phyloP scores from a whole-genome alignment of 1,140 invertebrate genomes.

The Chironomus tepperi region DNA sequence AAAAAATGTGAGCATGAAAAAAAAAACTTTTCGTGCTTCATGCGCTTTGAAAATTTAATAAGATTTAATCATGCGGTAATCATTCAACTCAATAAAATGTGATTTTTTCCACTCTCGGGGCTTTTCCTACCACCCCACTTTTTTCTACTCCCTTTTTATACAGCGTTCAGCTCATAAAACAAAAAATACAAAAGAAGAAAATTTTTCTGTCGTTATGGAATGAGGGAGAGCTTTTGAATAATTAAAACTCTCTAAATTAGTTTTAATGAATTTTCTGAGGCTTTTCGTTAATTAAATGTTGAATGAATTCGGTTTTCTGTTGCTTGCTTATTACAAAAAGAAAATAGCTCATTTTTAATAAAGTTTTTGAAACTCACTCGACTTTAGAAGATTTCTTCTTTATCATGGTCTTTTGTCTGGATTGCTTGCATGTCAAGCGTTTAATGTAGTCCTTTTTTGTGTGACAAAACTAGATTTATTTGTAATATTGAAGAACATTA shows the following conservation, averaged over 20 bases:
- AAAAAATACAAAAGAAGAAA: neutral
- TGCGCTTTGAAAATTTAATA: slow-evolving; percentile 9
- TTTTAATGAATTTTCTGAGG: slow-evolving; percentile 13
- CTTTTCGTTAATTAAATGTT: slow-evolving; percentile 14
- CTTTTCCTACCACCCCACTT: neutral
- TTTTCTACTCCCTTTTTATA: no score
- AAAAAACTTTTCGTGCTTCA: slow-evolving; percentile 7
- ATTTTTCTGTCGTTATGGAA: neutral
- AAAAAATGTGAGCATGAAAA: no score
- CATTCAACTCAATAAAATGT: slow-evolving; percentile 14
- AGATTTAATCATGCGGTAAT: slow-evolving; percentile 13
- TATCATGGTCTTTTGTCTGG: no score
- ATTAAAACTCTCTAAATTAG: slow-evolving; percentile 14
- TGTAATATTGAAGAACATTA: no score
- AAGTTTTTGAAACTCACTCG: no score
- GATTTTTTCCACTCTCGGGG: neutral
- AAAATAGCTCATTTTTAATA: no score
- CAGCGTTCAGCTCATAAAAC: no score
- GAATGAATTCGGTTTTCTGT: neutral
- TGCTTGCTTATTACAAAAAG: no score
- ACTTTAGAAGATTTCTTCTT: no score
- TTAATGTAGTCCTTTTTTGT: no score
- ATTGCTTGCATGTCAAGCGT: no score
- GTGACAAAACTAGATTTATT: no score
- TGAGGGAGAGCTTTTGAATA: neutral